These are phyloP conservation scores for Poeciliopsis turneri DNA, from an alignment of 2,797 vertebrate genomes.

Conservation along the genomic window DNA sequence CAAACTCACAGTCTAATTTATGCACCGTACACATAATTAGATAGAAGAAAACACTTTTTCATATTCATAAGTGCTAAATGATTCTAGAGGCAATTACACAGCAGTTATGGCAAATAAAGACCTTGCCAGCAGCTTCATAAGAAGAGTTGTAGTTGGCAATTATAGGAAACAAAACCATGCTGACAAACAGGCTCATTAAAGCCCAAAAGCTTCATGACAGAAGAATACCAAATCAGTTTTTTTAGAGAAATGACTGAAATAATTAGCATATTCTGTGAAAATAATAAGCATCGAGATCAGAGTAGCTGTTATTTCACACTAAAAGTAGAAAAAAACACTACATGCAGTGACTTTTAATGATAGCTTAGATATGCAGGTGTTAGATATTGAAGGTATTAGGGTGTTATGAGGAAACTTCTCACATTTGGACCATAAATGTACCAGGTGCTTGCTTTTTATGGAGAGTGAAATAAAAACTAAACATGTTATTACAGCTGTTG, in stretches of 20 bases:
- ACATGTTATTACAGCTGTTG: conserved; percentile 2
- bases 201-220: not conserved
- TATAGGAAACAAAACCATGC: not conserved
- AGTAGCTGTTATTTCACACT: not conserved
- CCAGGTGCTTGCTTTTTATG: not conserved
- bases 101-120: conserved; percentile 5
- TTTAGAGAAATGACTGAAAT: not conserved
- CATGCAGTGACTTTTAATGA: not conserved
- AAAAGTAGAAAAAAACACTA: not conserved
- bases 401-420: not conserved
- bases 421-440: not conserved
- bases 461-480: not conserved
- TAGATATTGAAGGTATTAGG: not conserved
- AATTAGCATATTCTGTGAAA: not conserved
- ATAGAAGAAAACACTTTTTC: conserved; percentile 6
- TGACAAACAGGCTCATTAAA: not conserved
- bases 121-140: not conserved
- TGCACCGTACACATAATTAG: conserved; percentile 7
- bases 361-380: not conserved
- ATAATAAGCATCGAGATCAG: not conserved
- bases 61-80: conserved; percentile 5
- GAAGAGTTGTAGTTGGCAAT: conserved; percentile 1
- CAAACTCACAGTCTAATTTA: conserved; percentile 1
- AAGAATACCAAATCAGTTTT: not conserved
- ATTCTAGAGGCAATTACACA: conserved; percentile 1